Conservation (phyloP, 2,113 vertebrate genomes). For the Hippocampus zosterae region DNA sequence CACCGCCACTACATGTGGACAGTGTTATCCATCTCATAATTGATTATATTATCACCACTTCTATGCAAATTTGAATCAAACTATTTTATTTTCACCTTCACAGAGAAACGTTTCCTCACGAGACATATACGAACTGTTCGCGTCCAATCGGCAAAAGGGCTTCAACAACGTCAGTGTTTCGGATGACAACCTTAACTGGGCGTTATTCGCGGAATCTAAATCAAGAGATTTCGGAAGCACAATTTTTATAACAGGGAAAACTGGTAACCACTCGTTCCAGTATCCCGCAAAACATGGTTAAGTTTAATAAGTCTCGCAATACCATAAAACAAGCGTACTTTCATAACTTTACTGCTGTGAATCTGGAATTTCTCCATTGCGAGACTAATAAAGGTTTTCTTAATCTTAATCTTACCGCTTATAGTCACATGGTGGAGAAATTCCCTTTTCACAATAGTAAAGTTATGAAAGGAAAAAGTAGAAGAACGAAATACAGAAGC, state of each 20-base stretch:
- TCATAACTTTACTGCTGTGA: too few relatives aligned
- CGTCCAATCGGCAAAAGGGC: background rate
- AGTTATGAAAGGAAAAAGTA: too few relatives aligned
- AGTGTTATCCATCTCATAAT: background rate
- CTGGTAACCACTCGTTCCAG: background rate
- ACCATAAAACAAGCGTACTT: too few relatives aligned
- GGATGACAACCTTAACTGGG: background rate
- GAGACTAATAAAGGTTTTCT: too few relatives aligned
- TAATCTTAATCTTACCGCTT: too few relatives aligned
- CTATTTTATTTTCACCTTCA: background rate
- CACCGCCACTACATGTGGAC: background rate
- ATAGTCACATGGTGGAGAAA: too few relatives aligned
- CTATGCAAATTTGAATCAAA: background rate
- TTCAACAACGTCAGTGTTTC: conserved; percentile 1
- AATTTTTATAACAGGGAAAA: background rate
- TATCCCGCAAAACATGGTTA: background rate
- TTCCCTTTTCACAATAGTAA: too few relatives aligned
- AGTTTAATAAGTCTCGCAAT: too few relatives aligned
- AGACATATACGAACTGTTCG: rapidly evolving
- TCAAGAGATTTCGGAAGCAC: conserved; percentile 7
- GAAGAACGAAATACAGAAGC: too few relatives aligned
- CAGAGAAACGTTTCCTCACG: background rate
- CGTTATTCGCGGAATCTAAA: background rate
- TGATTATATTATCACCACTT: too few relatives aligned
- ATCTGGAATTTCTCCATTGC: too few relatives aligned